phyloP scores from a whole-genome alignment of 2,888 invertebrate genomes.

The Phlogophora meticulosa region DNA sequence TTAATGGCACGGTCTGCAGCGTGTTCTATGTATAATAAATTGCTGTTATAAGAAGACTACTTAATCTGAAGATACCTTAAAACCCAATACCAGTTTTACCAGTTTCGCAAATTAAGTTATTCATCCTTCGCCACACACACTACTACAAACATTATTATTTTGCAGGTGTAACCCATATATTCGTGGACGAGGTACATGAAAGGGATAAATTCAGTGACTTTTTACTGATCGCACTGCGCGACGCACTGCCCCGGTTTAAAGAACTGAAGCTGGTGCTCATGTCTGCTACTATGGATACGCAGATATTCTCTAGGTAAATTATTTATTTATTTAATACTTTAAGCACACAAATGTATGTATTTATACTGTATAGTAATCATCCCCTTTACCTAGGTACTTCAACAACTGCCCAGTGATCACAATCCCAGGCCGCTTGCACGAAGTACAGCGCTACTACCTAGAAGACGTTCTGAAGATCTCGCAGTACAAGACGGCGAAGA shows the following conservation, averaged over 20 bases:
- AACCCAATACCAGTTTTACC: no score
- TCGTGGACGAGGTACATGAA: conserved; percentile 99
- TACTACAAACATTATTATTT: background rate
- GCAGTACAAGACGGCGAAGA: conserved; percentile 89
- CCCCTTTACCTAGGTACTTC: conserved; percentile 92
- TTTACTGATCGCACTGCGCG: conserved; percentile 95
- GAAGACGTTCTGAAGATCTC: conserved; percentile 94
- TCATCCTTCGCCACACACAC: no score
- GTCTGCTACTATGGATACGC: conserved; percentile 98
- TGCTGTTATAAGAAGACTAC: no score
- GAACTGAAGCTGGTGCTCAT: conserved; percentile 96
- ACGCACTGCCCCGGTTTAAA: conserved; percentile 93
- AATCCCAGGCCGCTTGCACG: conserved; percentile 94
- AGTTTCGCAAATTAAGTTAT: no score
- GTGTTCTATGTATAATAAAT: no score
- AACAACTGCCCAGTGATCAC: conserved; percentile 94
- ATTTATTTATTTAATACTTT: no score
- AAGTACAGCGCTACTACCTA: conserved; percentile 94
- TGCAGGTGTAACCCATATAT: conserved; percentile 94
- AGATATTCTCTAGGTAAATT: conserved; percentile 93
- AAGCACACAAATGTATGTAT: no score
- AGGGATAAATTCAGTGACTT: conserved; percentile 98
- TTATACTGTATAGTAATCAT: no score
- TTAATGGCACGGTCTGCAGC: no score
- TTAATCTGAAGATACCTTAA: no score